A percentile compares a stretch with the other conserved stretches of the same genome.
Conservation (phyloP, 2,888 invertebrate species). For the Hololepta plana region DNA sequence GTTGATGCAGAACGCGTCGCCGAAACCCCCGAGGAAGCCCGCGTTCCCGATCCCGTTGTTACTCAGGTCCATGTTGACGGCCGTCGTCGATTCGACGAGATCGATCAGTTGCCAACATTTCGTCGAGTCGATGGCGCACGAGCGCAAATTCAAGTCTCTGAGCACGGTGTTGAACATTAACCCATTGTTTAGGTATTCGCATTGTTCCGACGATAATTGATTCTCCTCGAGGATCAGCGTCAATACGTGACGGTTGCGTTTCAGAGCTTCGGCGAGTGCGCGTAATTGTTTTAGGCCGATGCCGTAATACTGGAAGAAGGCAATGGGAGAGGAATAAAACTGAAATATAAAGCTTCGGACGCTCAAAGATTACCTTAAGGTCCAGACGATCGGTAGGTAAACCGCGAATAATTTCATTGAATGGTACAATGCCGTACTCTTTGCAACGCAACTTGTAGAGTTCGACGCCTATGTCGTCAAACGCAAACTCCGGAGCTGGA, state of each 20-base stretch:
- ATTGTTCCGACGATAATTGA: too few species aligned
- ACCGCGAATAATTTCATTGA: constrained; percentile 18
- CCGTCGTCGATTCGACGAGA: too few species aligned
- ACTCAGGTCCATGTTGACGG: too few species aligned
- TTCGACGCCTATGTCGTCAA: constrained; percentile 19
- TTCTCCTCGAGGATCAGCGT: constrained; percentile 22
- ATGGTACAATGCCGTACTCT: constrained; percentile 21
- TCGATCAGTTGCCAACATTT: too few species aligned
- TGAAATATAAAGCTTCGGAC: background rate
- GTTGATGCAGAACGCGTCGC: too few species aligned
- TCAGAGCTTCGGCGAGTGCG: constrained; percentile 22
- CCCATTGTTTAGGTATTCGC: constrained; percentile 20
- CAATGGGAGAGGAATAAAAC: constrained; percentile 1
- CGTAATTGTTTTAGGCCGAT: constrained; percentile 19
- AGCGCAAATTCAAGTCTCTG: constrained; percentile 27
- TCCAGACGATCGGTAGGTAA: constrained; percentile 17
- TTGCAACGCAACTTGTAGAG: constrained; percentile 23
- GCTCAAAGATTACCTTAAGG: constrained; percentile 17
- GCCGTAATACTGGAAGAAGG: constrained; percentile 21
- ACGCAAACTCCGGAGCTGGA: constrained; percentile 13
- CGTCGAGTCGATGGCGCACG: constrained; percentile 32
- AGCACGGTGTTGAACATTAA: constrained; percentile 21
- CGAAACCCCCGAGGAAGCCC: too few species aligned
- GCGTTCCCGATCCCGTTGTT: too few species aligned
- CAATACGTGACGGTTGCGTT: constrained; percentile 20